Evolutionary conservation across 2,113 vertebrate species (phyloP).

Genomic region (Cryptotis parvus): DNA sequence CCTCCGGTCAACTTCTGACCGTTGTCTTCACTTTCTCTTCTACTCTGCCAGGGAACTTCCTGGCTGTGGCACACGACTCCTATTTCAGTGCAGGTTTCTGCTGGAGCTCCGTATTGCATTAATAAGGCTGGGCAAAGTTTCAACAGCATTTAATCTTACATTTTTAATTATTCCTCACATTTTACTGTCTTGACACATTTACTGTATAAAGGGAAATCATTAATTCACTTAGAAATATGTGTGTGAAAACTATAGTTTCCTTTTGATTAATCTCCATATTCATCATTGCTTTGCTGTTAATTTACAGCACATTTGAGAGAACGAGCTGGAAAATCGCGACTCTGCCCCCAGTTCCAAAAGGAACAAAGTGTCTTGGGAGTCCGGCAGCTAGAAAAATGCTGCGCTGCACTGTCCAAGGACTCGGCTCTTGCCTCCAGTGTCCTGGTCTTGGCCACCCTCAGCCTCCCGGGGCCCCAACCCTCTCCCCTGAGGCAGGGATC

Average conservation of each 20-base stretch:
- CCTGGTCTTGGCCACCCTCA: too few relatives aligned
- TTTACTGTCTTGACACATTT: slow-evolving; percentile 71
- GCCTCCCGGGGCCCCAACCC: too few relatives aligned
- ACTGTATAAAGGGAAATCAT: slow-evolving; percentile 72
- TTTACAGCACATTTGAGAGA: background rate
- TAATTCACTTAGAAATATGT: slow-evolving; percentile 70
- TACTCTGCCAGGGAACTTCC: slow-evolving; percentile 39
- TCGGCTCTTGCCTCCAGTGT: fast-evolving
- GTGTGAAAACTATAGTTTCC: slow-evolving; percentile 28
- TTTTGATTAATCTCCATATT: slow-evolving; percentile 69
- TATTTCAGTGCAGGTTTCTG: slow-evolving; percentile 43
- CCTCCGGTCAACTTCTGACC: background rate
- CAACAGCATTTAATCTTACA: slow-evolving; percentile 67
- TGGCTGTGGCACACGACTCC: background rate
- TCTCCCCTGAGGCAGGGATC: too few relatives aligned
- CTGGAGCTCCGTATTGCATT: slow-evolving; percentile 3
- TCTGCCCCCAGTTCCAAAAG: background rate
- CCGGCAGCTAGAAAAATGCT: background rate
- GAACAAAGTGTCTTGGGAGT: background rate
- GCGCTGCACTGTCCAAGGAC: background rate
- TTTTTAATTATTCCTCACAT: slow-evolving; percentile 76
- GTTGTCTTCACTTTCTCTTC: slow-evolving; percentile 17
- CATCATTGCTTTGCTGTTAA: slow-evolving; percentile 46
- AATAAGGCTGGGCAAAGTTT: slow-evolving; percentile 67
- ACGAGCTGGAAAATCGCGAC: background rate